Evolutionary conservation across 2,888 invertebrate species (phyloP), one percentile per base, ranked within the genome.

Genomic region (Mycogona germanica): DNA sequence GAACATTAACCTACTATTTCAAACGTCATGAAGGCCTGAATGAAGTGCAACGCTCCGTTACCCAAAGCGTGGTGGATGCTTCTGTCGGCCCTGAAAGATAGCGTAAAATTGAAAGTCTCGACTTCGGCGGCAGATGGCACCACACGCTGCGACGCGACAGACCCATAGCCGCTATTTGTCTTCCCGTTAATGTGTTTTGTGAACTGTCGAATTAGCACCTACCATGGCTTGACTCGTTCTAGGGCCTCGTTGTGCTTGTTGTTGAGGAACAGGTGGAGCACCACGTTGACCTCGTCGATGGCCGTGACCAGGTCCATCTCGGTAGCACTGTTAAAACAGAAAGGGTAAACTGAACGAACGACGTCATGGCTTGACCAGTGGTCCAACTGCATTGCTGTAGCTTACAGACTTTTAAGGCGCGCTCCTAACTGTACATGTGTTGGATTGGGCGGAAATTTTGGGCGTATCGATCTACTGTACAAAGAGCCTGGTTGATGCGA

Each of bases 41-140:
- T 77, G 68, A 88, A 95, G 63, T 84, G 76, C 66, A 96, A 89
- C 29, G 91, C 87, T 3, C 87, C 81, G 59, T 82, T 78, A 2
- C 95, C 95, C 53, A 95, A 74, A 1, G 93, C 82, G 71, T 96
- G 96, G 67, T 96, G 96, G 75, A 95, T 80, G 57, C 92, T 92
- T 44, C 76, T 76, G 47, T 80, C 76, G 4, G 85, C 79, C 77
- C 87, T 87, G 64, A 57, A 68, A 57, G 6, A n/a, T 26, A 45
- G 23, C 21, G 23, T 7, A 23, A 45, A 14, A 40, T 41, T 3
- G 5, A 41, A 6, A 2, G 3, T 38, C 19, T 4, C 6, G 17
- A 6, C n/a, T 17, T 38, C 2, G 19, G 19, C 38, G 3, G 6
- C n/a, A 38, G 19, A 4, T n/a, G n/a, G n/a, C n/a, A n/a, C n/a